Base-by-base conservation (phyloP, 2,113 vertebrate species). In the Campylorhamphus procurvoides region DNA sequence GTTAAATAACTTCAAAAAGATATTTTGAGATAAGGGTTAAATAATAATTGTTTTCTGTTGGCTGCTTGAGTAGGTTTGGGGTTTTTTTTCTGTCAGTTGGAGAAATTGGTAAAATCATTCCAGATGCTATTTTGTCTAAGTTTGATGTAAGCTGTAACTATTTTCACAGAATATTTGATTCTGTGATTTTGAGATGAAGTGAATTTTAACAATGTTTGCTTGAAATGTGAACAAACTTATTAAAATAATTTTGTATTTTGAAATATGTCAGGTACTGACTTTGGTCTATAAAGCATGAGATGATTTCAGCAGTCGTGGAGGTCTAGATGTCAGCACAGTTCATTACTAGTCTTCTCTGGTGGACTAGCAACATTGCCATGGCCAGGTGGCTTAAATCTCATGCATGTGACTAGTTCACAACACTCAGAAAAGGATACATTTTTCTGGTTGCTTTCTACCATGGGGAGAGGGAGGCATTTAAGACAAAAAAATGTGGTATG, bases 11-110 rank as follows among this genome's bases (percentile, higher is more conserved):
- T 71, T 90, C 82, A 86, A 47, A 80, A 90, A 68, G 13, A 4
- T 89, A 75, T 37, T 94, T 92, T 94, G 80, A 87, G 77, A 68
- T 84, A 87, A 72, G 64, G 50, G 56, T 78, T 90, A 86, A 93
- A 89, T 84, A 83, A 52, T 82, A 37, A 58, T 83, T 77, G 18
- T 40, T 89, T 79, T 87, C 47, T 72, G 12, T 56, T 90, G 75
- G 40, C 25, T 85, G 33, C 59, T 67, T 52, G 47, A 59, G 28
- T 73, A 58, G 42, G 13, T 50, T 74, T 23, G 14, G 4, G 42
- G 25, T 16, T 50, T 92, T 90, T 87, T 67, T 33, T 44, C 59
- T 25, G 10, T 40, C 55, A 80, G 52, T 76, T 84, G 46, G 52
- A 80, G 79, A 75, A 81, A 80, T 90, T 12, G 6, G 49, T 75